Evolutionary conservation across 2,113 vertebrate genomes (phyloP), one percentile per base, ranked within the genome.

Genomic region (Monopterus albus): DNA sequence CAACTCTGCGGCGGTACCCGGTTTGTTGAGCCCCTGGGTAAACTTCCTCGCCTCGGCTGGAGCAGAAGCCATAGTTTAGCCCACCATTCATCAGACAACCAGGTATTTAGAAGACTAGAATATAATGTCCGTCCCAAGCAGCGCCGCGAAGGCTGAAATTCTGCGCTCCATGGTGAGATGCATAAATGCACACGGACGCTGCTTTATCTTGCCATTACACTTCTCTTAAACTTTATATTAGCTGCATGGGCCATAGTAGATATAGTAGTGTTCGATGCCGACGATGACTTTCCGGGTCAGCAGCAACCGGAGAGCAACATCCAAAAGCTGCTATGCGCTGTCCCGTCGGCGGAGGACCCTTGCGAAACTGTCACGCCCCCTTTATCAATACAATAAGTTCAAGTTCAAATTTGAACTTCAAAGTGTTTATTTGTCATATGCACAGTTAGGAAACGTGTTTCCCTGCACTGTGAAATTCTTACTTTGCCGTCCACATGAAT

Each of bases 1-100:
- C 88, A 97, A 90, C 93, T 97, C 96, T 12, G 96, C 96, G 43
- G 96, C 96, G 49, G 96, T 98, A 62, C 96, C 96, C 2, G 95
- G 96, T 86, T 97, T 98, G 87, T 95, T 95, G 75, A 97, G 93
- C 56, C 92, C 95, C 79, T 95, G 90, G 18, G 96, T 95, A 59
- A 98, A 98, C 93, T 95, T 98, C 89, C 96, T 94, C 78, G 96
- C 95, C 91, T 98, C 96, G 46, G 94, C 86, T 66, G 94, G 88
- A 81, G 79, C 79, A 72, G 89, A 72, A 81, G 92, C 89, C 92
- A 93, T 94, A 3, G 18, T 42, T 1, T 31, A 39, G 55, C 18
- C 38, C 71, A 60, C 68, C 76, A 59, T 51, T 63, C 77, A 77
- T 78, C 53, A 4, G 64, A 50, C 70, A 28, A 23, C 15, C 61